phyloP scores from a whole-genome alignment of 2,113 vertebrate genomes.

The Pedionomus torquatus region DNA sequence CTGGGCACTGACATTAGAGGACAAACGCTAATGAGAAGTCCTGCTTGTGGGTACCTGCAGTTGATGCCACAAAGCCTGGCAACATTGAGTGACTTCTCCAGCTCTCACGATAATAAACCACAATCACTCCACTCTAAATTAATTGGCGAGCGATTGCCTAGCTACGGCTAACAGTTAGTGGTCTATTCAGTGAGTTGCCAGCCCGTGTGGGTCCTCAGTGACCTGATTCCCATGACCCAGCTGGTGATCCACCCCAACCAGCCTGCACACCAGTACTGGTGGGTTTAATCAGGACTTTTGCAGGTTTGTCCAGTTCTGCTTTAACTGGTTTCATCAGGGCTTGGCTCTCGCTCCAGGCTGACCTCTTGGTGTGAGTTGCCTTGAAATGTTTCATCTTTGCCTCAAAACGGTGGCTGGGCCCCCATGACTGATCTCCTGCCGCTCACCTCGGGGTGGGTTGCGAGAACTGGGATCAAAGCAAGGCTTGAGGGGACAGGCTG shows the following conservation, averaged over 20 bases:
- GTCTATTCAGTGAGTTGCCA: neutral
- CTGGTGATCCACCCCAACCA: neutral
- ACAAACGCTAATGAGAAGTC: accelerated
- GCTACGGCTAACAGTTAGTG: neutral
- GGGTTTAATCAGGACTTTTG: neutral
- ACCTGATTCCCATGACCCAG: slow-evolving; percentile 46
- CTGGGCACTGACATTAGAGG: neutral
- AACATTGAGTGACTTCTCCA: neutral
- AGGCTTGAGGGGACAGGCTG: neutral
- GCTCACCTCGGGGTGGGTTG: neutral
- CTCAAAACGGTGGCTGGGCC: neutral
- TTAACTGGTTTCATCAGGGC: neutral
- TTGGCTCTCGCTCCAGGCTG: neutral
- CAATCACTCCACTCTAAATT: accelerated
- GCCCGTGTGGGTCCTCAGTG: neutral
- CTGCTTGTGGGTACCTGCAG: neutral
- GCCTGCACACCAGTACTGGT: neutral
- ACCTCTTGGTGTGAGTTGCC: neutral
- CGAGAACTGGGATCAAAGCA: neutral
- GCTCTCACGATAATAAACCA: accelerated
- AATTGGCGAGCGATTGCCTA: neutral
- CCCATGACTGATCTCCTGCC: accelerated
- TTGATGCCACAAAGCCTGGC: neutral
- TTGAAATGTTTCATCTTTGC: neutral
- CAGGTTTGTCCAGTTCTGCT: slow-evolving; percentile 31